Evolutionary conservation across 2,113 vertebrate genomes (phyloP), one percentile per base, ranked within the genome.

Genomic region (Monopterus albus): DNA sequence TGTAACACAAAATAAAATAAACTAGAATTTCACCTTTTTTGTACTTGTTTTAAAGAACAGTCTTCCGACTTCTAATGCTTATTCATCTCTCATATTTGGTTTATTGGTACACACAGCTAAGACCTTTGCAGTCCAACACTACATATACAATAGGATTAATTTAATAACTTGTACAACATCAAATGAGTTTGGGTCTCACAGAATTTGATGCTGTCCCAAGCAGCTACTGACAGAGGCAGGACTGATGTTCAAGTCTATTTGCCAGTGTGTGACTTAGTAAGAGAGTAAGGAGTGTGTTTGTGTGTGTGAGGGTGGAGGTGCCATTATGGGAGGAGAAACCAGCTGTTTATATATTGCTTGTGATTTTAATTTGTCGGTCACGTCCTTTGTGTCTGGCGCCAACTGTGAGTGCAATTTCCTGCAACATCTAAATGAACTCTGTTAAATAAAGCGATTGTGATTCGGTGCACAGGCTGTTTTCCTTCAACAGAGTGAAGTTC

Each of bases 181-280:
- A 50, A 39, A 40, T 46, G 28, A 36, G 21, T 20, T 10, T 59
- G 26, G 29, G 21, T 20, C 13, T 59, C 20, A 52, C 29, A 45
- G 35, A 20, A 12, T 10, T 35, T 35, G 26, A 52, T 14, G 47
- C 21, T n/a, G 58, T 40, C 46, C 36, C 6, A 28, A n/a, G 20
- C 43, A 6, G 45, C 21, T 5, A 62, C 33, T 52, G 47, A 78
- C 15, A 29, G 66, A 68, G 31, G 53, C 20, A 61, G 9, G 58
- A 62, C 66, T 84, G 78, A 81, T 7, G 72, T 74, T 74, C 81
- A 72, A 75, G 73, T 86, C 79, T 74, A 84, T 83, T 86, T 87
- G 83, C 83, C 57, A 31, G 52, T 63, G n/a, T n/a, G n/a, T n/a
- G n/a, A n/a, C n/a, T n/a, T n/a, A n/a, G n/a, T n/a, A n/a, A n/a